Base-by-base conservation (phyloP, 2,888 invertebrate genomes). In the Dione vanillae region DNA sequence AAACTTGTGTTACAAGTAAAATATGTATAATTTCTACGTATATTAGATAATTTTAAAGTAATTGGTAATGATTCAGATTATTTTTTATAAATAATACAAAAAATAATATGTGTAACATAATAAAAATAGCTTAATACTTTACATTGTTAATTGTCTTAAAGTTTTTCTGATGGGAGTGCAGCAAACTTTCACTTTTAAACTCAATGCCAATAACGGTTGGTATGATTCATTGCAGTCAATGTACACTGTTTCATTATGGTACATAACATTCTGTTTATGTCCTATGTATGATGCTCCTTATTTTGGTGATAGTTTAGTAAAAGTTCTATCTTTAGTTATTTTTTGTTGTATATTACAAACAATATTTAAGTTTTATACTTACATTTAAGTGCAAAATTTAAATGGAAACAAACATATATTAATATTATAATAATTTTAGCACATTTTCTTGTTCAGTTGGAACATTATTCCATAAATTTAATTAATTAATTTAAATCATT, bases 111-210 rank as follows among this genome's bases (percentile, higher is more conserved):
- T 16, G 12, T 14, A 52, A 52, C 16, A 16, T 1, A 16, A 59
- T 49, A 47, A 2, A 67, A 58, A 61, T 12, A 49, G 40, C 37
- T 27, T 59, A 41, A 67, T 71, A 61, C 59, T 71, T 67, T 73
- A 72, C 76, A 67, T 75, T 79, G n/a, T 78, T 78, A 76, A 78
- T 77, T 67, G 76, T 81, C 82, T 80, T 83, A 84, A 84, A 87
- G 84, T 86, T 87, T 80, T 82, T 82, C 80, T 80, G 80, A 77
- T 80, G 78, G 81, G 80, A 83, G 85, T 86, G 87, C 85, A 88
- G 83, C 82, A 81, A 67, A 92, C 92, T 92, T 92, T 92, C 92
- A 92, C 92, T 92, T 92, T 89, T 90, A 86, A 82, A 87, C 86
- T 90, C 89, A 90, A 90, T 91, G 90, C 90, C 90, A 89, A 84